Base-by-base conservation (phyloP, 2,113 vertebrate genomes). In the Carollia perspicillata region DNA sequence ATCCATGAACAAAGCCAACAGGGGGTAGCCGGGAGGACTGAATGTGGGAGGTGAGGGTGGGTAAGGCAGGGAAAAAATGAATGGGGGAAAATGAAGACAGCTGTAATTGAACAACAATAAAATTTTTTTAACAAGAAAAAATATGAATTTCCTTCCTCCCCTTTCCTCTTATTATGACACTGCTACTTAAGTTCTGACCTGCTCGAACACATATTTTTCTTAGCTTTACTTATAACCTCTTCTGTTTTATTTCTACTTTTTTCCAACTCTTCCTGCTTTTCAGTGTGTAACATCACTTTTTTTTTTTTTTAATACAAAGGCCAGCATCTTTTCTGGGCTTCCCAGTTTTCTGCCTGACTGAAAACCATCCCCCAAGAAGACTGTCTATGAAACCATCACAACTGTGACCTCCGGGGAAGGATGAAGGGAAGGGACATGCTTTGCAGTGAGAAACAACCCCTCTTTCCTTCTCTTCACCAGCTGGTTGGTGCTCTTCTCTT, bases 351-450 rank as follows among this genome's bases (percentile, higher is more conserved):
- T 5, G 28, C n/a, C 26, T 30, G 42, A 33, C 6, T 6, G 5
- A 13, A 13, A 47, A 47, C 58, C 22, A 42, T 18, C 18, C 7
- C 66, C 42, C 63, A n/a, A 8, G 60, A 23, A 22, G 22, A 33
- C 51, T 17, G 58, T 78, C 42, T 16, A 4, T 13, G 69, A 68
- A 58, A 40, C 58, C 8, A 2, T 33, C 40, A 72, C 55, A 22
- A 6, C 55, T 33, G 4, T 6, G 68, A 81, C 18, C 14, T 47
- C 26, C 18, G 30, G 30, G 40, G 49, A 58, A 35, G 72, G 53
- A 85, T 2, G 4, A 16, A 35, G 63, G 22, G 10, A 20, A 69
- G 44, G n/a, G 65, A 1, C 20, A 3, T 0, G 4, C 2, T 14
- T 16, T 3, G 12, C 33, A 5, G 18, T 6, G 35, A 69, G 71